phyloP scores from a whole-genome alignment of 1,140 invertebrate genomes.

The Pissodes strobi region DNA sequence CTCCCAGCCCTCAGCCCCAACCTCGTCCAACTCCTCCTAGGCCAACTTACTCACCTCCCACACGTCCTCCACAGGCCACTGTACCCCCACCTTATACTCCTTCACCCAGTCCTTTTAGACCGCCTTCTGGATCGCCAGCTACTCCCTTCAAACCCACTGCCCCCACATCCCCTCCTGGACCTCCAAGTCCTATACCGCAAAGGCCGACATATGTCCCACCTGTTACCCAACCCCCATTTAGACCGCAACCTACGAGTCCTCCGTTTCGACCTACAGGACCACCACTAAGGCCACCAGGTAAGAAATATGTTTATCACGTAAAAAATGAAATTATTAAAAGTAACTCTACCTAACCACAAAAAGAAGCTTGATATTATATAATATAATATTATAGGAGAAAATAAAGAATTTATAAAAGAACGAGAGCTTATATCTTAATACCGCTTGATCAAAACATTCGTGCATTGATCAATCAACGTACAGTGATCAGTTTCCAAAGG shows the following conservation, averaged over 20 bases:
- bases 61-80: conserved; percentile 24
- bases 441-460: too few species aligned
- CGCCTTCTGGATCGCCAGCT: conserved; percentile 21
- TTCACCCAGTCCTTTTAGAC: conserved; percentile 24
- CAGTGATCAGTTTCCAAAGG: too few species aligned
- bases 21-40: conserved; percentile 36
- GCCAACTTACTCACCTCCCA: conserved; percentile 18
- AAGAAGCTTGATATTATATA: too few species aligned
- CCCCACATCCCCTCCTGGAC: too few species aligned
- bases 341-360: too few species aligned
- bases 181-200: too few species aligned
- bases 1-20: conserved; percentile 30
- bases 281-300: conserved; percentile 21
- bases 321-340: too few species aligned
- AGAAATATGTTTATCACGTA: too few species aligned
- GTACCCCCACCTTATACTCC: conserved; percentile 27
- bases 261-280: conserved; percentile 8
- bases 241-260: neutral
- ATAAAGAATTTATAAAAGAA: too few species aligned
- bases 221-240: conserved; percentile 6
- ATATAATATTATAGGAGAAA: too few species aligned
- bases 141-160: conserved; percentile 13
- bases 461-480: too few species aligned
- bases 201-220: conserved; percentile 24
- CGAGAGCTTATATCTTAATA: too few species aligned